Evolutionary conservation across 2,797 vertebrate species (phyloP).

Genomic region (Scleropages formosus): DNA sequence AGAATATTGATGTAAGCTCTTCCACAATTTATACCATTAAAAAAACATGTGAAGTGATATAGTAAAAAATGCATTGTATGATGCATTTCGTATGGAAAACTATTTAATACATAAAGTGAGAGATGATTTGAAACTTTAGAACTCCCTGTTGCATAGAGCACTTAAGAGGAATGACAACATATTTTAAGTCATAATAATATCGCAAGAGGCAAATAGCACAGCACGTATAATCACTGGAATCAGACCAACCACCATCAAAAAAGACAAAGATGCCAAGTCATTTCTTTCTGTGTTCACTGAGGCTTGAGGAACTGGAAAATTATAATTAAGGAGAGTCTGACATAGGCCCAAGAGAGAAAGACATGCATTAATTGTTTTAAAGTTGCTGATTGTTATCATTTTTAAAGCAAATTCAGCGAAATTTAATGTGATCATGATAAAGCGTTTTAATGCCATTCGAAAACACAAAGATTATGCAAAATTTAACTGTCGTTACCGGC

Average conservation of each 20-base stretch:
- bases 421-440: neutral
- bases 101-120: neutral
- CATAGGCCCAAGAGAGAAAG: neutral
- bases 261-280: neutral
- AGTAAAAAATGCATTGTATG: neutral
- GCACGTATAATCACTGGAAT: neutral
- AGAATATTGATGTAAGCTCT: too few relatives aligned
- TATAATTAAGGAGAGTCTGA: conserved; percentile 20
- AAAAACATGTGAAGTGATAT: neutral
- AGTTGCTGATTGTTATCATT: neutral
- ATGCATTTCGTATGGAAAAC: neutral
- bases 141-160: neutral
- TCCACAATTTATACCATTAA: neutral
- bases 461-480: neutral
- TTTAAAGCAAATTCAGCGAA: conserved; percentile 12
- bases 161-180: neutral
- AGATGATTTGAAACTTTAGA: too few relatives aligned
- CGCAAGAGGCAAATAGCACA: neutral
- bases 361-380: conserved; percentile 6
- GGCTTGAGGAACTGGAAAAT: neutral
- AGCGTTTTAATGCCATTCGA: neutral
- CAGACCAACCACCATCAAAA: neutral
- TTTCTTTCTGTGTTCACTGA: conserved; percentile 10
- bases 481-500: neutral
- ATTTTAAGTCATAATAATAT: neutral